phyloP scores from a whole-genome alignment of 2,797 vertebrate genomes.

The Benthosema pterotum region DNA sequence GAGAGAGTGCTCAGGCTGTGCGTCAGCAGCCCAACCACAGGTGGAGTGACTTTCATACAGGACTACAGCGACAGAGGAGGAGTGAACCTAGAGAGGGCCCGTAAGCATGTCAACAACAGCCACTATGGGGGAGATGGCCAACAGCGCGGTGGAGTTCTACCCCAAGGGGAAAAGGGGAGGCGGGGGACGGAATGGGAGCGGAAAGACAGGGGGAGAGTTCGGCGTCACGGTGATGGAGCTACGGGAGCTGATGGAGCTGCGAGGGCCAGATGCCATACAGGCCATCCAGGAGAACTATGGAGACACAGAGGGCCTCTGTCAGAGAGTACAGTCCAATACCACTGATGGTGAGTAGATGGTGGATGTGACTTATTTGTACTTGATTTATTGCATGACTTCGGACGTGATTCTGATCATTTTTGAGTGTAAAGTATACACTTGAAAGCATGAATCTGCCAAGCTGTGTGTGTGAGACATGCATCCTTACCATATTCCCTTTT shows the following conservation, averaged over 20 bases:
- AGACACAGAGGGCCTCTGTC: conserved; percentile 86
- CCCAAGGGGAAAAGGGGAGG: conserved; percentile 80
- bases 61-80: conserved; percentile 43
- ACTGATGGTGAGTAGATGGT: conserved; percentile 80
- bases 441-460: background rate
- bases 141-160: conserved; percentile 90
- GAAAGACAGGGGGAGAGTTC: conserved; percentile 80
- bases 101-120: conserved; percentile 79
- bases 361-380: background rate
- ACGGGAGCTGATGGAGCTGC: conserved; percentile 89
- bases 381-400: background rate
- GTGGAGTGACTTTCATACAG: conserved; percentile 51
- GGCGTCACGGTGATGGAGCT: conserved; percentile 87
- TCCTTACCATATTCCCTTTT: too few species aligned
- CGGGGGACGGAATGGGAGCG: conserved; percentile 74
- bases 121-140: conserved; percentile 89
- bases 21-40: conserved; percentile 39
- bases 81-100: conserved; percentile 12
- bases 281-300: conserved; percentile 88
- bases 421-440: background rate
- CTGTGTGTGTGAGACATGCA: too few species aligned
- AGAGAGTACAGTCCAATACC: conserved; percentile 87
- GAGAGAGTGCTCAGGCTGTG: background rate
- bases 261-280: conserved; percentile 86
- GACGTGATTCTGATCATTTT: background rate